These are phyloP conservation scores for Capricornis sumatraensis DNA, from an alignment of 2,113 vertebrate species.

Conservation along the genomic window DNA sequence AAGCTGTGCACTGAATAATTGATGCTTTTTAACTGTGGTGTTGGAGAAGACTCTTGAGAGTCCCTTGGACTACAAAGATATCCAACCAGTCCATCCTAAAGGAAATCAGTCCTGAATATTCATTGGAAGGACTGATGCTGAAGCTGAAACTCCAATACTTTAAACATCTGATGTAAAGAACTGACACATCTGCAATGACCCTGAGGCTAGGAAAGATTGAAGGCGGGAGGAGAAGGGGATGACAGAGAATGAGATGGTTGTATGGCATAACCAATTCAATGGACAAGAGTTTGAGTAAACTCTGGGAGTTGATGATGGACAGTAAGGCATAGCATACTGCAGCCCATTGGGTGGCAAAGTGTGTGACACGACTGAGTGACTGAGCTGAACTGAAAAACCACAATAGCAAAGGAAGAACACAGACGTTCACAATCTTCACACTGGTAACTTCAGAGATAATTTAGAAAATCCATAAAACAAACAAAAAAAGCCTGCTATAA, in stretches of 20 bases:
- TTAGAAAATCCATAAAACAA: not conserved
- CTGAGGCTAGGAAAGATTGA: too few relatives aligned
- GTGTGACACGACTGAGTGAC: not conserved
- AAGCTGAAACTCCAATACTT: too few relatives aligned
- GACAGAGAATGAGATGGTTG: not conserved
- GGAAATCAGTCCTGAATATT: too few relatives aligned
- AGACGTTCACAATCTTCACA: not conserved
- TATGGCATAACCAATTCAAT: not conserved
- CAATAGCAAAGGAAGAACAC: not conserved
- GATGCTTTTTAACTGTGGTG: not conserved
- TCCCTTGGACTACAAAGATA: not conserved
- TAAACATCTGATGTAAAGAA: too few relatives aligned
- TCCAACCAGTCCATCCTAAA: not conserved
- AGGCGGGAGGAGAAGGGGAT: not conserved
- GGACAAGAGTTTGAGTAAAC: not conserved
- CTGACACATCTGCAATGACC: too few relatives aligned
- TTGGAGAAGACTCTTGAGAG: not conserved
- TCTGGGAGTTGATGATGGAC: accelerated
- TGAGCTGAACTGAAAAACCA: not conserved
- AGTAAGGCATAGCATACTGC: not conserved
- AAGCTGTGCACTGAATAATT: not conserved
- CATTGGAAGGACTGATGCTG: too few relatives aligned
- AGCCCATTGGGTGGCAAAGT: not conserved
- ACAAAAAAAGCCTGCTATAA: not conserved
- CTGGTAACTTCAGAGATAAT: not conserved